Evolutionary conservation across 2,113 vertebrate species (phyloP), one percentile per base, ranked within the genome.

Genomic region (Gobio gobio): DNA sequence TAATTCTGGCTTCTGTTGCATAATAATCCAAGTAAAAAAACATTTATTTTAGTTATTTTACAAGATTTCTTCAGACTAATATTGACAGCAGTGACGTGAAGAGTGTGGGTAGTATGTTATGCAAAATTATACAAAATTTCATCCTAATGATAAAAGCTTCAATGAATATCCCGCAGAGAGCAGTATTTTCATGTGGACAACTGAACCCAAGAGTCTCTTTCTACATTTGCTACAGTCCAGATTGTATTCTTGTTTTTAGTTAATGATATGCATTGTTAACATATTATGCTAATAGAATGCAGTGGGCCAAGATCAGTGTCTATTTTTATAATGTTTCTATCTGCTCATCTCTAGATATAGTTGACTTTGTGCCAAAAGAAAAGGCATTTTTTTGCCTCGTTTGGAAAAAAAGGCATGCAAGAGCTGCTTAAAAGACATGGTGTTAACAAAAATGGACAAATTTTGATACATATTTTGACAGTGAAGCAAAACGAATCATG

Each of bases 221-320:
- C 26, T 79, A 70, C n/a, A 10, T 63, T 22, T 2, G 26, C 51
- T 64, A 29, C 54, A 24, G 24, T 74, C 26, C 75, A 61, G 64
- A 56, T 61, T 47, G 77, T 78, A 40, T 22, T 54, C 51, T 59
- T 75, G 36, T 66, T 85, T 86, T 83, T 78, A 78, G 83, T 81
- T 74, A 88, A 88, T 86, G 43, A 90, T 61, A 82, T 86, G 85
- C 81, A 84, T 80, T 82, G 85, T 82, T 84, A 85, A 20, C 86
- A 78, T 89, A 73, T 84, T 89, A 91, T 90, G 86, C 47, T 87
- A 85, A 89, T 90, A 13, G 83, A 74, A 84, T 85, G 83, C 84
- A 83, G 85, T 64, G 64, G 36, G 85, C 81, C 49, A 70, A 82
- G 59, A 89, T 85, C 63, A 87, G 33, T 45, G 45, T 89, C 87